phyloP scores from a whole-genome alignment of 2,888 invertebrate genomes.

The Drosophila vallismaia region DNA sequence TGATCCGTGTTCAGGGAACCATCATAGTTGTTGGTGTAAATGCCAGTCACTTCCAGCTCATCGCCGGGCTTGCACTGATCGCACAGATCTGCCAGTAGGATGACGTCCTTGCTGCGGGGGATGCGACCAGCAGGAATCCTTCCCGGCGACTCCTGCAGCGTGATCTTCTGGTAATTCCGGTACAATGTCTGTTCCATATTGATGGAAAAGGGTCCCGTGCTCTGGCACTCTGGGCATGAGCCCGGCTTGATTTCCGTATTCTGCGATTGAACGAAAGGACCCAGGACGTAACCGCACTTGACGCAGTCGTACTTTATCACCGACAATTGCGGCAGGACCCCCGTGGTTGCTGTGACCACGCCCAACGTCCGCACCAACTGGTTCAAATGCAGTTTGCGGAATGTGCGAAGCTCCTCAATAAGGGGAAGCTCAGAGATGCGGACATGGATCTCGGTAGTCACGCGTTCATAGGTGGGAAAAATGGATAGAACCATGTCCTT shows the following conservation, averaged over 20 bases:
- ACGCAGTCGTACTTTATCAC: constrained; percentile 99
- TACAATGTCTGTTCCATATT: constrained; percentile 99
- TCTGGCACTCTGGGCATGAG: constrained; percentile 99
- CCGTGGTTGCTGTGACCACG: constrained; percentile 98
- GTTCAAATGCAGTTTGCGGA: constrained; percentile 95
- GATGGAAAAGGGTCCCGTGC: constrained; percentile 96
- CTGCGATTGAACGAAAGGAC: constrained; percentile 98
- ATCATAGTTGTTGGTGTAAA: constrained; percentile 99
- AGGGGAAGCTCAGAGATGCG: constrained; percentile 97
- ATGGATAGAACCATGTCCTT: constrained; percentile 95
- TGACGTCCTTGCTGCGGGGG: constrained; percentile 98
- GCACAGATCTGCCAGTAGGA: constrained; percentile 96
- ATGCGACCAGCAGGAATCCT: constrained; percentile 98
- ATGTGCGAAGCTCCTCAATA: constrained; percentile 97
- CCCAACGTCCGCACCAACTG: constrained; percentile 97
- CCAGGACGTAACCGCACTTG: constrained; percentile 96
- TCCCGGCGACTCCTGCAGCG: constrained; percentile 98
- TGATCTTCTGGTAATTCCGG: constrained; percentile 98
- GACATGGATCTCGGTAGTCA: constrained; percentile 96
- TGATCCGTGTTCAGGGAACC: constrained; percentile 97
- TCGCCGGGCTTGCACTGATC: constrained; percentile 99
- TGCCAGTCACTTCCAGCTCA: constrained; percentile 97
- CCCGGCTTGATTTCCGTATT: constrained; percentile 97
- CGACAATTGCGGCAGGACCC: constrained; percentile 97
- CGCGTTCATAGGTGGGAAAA: constrained; percentile 98